Percentiles rank a stretch among this genome's conserved stretches.
Evolutionary conservation across 1,140 invertebrate genomes (phyloP).

Genomic region (Nomia melanderi): DNA sequence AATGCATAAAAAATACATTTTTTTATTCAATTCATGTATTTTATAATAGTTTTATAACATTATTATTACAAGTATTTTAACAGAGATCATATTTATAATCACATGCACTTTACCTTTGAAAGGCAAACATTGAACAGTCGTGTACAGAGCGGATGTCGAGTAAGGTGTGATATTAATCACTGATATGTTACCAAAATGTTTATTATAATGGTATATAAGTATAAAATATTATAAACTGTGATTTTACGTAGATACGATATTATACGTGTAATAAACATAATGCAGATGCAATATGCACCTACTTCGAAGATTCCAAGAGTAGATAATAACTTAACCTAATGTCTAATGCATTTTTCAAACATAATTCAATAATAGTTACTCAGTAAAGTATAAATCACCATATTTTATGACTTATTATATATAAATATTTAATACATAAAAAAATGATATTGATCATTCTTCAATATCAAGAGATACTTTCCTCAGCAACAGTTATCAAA

Average conservation of each 20-base stretch:
- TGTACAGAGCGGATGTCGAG: too few species aligned
- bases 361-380: slow-evolving; percentile 3
- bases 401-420: neutral
- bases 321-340: neutral
- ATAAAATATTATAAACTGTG: neutral
- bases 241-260: neutral
- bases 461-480: neutral
- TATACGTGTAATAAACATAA: neutral
- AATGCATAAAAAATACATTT: too few species aligned
- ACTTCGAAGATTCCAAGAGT: neutral
- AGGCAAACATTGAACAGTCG: too few species aligned
- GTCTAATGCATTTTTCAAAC: neutral
- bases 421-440: neutral
- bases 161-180: too few species aligned
- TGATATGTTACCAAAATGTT: too few species aligned
- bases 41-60: too few species aligned
- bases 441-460: slow-evolving; percentile 7
- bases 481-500: neutral
- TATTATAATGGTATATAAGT: neutral
- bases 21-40: too few species aligned
- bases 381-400: neutral
- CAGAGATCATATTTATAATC: neutral
- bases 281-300: neutral
- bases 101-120: neutral
- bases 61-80: slow-evolving; percentile 1